These are phyloP conservation scores for Nomada fucata DNA, from an alignment of 2,888 invertebrate species.

Conservation along the genomic window DNA sequence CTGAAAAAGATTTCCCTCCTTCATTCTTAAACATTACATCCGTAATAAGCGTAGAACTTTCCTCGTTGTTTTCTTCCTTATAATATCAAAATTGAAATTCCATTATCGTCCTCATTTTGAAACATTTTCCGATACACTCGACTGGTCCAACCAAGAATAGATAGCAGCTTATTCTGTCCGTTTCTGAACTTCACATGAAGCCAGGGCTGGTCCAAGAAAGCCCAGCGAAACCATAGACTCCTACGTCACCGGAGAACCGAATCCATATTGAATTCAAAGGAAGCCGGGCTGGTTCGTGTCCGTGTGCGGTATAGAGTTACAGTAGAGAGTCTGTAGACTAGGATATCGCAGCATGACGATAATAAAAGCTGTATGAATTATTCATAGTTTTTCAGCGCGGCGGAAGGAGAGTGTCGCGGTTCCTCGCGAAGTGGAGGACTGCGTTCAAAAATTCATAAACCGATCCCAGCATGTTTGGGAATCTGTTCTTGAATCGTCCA, in stretches of 20 bases:
- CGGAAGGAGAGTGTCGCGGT: conserved; percentile 49
- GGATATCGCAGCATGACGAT: conserved; percentile 70
- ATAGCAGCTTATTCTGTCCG: background rate
- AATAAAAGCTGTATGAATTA: conserved; percentile 78
- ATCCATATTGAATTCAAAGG: conserved; percentile 75
- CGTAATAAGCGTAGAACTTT: too few species aligned
- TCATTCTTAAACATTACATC: too few species aligned
- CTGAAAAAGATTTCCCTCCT: too few species aligned
- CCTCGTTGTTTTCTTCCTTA: background rate
- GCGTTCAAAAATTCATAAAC: conserved; percentile 70
- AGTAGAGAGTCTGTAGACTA: conserved; percentile 40
- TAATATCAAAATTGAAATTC: background rate
- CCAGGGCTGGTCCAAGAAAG: conserved; percentile 18
- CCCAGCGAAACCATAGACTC: conserved; percentile 63
- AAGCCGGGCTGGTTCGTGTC: conserved; percentile 62
- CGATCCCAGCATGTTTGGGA: conserved; percentile 17
- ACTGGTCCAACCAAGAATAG: background rate
- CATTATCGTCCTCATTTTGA: background rate
- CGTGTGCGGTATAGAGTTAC: conserved; percentile 68
- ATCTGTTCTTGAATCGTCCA: conserved; percentile 55
- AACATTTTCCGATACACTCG: conserved; percentile 12
- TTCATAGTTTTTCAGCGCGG: conserved; percentile 73
- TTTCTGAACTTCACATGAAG: conserved; percentile 6
- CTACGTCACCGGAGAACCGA: conserved; percentile 69
- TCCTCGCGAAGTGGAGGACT: conserved; percentile 16